These are phyloP conservation scores for Tor tambroides DNA, from an alignment of 2,113 vertebrate genomes.

Conservation along the genomic window DNA sequence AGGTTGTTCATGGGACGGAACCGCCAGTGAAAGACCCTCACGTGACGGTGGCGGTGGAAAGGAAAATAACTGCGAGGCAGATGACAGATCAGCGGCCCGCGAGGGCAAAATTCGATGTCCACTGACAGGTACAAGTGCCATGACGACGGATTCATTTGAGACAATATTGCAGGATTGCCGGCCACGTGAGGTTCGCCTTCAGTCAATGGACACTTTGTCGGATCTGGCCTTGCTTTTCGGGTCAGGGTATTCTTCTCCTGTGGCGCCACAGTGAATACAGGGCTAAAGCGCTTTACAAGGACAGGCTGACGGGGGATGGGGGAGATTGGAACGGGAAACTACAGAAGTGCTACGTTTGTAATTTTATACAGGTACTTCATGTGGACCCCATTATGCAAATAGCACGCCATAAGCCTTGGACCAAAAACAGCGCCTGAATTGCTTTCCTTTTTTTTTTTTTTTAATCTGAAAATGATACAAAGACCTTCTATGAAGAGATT, in stretches of 20 bases:
- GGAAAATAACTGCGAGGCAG: conserved; percentile 46
- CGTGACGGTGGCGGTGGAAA: conserved; percentile 21
- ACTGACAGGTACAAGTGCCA: conserved; percentile 64
- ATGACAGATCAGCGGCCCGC: conserved; percentile 40
- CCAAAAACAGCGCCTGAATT: not conserved
- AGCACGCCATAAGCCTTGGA: not conserved
- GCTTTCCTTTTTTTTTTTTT: not conserved
- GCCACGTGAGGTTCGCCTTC: conserved; percentile 28
- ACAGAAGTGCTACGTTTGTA: conserved; percentile 48
- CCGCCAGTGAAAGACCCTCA: conserved; percentile 25
- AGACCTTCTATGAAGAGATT: conserved; percentile 13
- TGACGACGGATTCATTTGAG: conserved; percentile 67
- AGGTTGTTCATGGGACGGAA: conserved; percentile 23
- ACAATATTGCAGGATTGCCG: conserved; percentile 53
- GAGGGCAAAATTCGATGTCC: conserved; percentile 43
- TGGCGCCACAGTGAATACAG: conserved; percentile 50
- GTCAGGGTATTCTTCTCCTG: conserved; percentile 43
- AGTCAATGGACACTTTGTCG: conserved; percentile 61
- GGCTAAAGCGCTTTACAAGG: conserved; percentile 54
- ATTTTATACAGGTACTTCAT: conserved; percentile 53
- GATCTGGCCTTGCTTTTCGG: conserved; percentile 16
- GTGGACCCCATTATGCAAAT: conserved; percentile 28
- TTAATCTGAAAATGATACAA: conserved; percentile 7
- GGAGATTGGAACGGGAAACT: conserved; percentile 10
- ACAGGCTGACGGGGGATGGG: conserved; percentile 41